Base-by-base conservation (phyloP, 37 sponge, comb jelly and placozoan species). In the Theonella swinhoei region DNA sequence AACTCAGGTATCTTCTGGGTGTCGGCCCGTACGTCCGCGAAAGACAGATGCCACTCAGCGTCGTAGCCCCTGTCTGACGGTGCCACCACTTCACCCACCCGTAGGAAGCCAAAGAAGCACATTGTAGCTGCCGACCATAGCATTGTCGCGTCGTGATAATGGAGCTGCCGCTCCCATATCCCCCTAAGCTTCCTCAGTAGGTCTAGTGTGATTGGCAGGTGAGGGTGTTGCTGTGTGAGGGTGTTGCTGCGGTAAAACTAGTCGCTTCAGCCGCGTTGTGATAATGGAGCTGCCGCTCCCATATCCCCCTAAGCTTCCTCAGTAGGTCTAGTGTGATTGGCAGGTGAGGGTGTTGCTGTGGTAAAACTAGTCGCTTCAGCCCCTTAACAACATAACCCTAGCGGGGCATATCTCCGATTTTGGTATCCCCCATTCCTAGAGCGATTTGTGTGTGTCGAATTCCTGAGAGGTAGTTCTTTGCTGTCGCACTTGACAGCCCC, bases 381-480 rank as follows among this genome's bases (percentile, higher is more conserved):
- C 80, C 80, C 37, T 68, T 80, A 28, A 43, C 9, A 3, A 80
- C 59, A 39, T 79, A 79, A 35, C 66, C 80, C 58, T 68, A 34
- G 5, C 68, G 80, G 31, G 59, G 54, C 70, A 68, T 68, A 0
- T 35, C 28, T 35, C 42, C 58, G 34, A 80, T 3, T 28, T 22
- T 47, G 7, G 70, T 70, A 29, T 77, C 72, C 39, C 70, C 77
- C 61, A 76, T 20, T 3, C 85, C 85, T 24, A 76, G 39, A 9
- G 78, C 77, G 36, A 76, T 85, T 30, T 77, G 78, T 0, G 70
- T 7, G 31, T 85, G 76, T 4, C 85, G 40, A 8, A 85, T 39
- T 3, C 78, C 78, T 68, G 85, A 66, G 9, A 77, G 61, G 39
- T 77, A 77, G 26, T 62, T 34, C 29, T 64, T 79, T 1, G 38